Evolutionary conservation across 2,113 vertebrate species (phyloP).

Genomic region (Gadus macrocephalus): DNA sequence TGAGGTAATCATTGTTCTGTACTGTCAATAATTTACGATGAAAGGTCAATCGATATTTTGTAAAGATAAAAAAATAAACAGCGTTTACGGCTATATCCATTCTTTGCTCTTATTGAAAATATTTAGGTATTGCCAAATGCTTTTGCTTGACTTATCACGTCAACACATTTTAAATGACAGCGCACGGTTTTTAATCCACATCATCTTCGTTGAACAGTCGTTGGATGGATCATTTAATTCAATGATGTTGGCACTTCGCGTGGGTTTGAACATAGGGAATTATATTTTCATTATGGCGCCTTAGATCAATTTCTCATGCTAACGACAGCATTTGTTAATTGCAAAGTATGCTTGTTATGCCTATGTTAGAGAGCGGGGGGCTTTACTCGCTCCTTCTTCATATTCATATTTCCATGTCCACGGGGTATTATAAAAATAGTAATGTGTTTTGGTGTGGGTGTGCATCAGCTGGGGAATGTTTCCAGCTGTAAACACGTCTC

Average conservation of each 20-base stretch:
- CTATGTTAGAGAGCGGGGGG: background rate
- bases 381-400: background rate
- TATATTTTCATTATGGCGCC: too few relatives aligned
- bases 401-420: conserved; percentile 25
- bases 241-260: too few relatives aligned
- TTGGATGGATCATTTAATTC: too few relatives aligned
- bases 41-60: background rate
- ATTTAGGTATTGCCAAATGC: too few relatives aligned
- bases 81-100: too few relatives aligned
- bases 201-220: too few relatives aligned
- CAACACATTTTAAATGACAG: too few relatives aligned
- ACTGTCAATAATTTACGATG: conserved; percentile 7
- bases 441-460: conserved; percentile 36
- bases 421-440: conserved; percentile 41
- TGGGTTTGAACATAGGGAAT: too few relatives aligned
- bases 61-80: too few relatives aligned
- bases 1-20: background rate
- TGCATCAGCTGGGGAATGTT: background rate
- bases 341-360: conserved; percentile 9
- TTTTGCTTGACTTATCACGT: too few relatives aligned
- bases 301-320: background rate
- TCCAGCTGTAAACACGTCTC: conserved; percentile 6
- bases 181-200: too few relatives aligned
- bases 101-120: too few relatives aligned
- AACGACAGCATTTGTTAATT: background rate